phyloP scores from a whole-genome alignment of 2,888 invertebrate species.

The Homarus gammarus region DNA sequence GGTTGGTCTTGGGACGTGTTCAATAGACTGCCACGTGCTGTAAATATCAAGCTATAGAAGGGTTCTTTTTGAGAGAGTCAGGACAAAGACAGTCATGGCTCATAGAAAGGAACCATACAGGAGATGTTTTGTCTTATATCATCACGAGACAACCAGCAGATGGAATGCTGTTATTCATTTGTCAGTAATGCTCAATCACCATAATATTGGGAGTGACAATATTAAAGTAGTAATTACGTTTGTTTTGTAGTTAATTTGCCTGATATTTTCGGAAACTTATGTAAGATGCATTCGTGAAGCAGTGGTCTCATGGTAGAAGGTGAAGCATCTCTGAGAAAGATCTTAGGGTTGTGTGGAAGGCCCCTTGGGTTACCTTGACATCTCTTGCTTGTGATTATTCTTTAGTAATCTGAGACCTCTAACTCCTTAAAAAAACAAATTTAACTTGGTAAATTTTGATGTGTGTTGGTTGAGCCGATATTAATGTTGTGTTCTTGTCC shows the following conservation, averaged over 20 bases:
- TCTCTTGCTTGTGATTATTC: conserved; percentile 61
- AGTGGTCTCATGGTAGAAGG: neutral
- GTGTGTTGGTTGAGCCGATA: neutral
- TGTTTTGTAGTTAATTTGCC: no score
- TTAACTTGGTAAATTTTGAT: neutral
- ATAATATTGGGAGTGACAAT: no score
- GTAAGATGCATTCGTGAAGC: neutral
- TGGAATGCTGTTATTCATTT: no score
- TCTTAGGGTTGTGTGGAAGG: conserved; percentile 18
- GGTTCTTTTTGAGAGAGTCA: neutral
- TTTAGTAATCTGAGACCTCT: conserved; percentile 72
- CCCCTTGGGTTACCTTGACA: neutral
- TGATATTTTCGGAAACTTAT: no score
- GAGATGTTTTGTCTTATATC: no score
- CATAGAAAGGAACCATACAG: no score
- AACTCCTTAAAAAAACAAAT: neutral
- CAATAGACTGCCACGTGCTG: conserved; percentile 3
- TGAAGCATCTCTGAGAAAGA: neutral
- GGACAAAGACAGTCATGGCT: neutral
- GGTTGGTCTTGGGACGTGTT: conserved; percentile 45
- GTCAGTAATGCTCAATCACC: no score
- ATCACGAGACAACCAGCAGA: no score
- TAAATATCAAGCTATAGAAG: conserved; percentile 50
- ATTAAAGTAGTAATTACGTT: no score
- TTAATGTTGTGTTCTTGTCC: conserved; percentile 26